Conservation (phyloP, 2,797 vertebrate species). For the Enteromius paludinosus region DNA sequence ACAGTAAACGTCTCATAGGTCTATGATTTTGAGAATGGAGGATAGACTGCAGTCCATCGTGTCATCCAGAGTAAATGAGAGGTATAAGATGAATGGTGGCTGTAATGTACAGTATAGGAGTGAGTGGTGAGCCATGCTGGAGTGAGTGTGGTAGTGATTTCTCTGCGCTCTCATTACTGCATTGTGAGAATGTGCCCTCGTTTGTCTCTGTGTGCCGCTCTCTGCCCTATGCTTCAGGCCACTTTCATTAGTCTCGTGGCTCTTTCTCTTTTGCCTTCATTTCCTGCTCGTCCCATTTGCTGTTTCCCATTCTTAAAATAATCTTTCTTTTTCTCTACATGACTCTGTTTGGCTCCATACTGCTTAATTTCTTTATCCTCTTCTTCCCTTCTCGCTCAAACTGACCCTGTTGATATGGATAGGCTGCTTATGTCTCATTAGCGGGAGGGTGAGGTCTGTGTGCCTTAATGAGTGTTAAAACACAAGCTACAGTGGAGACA, state of each 20-base stretch:
- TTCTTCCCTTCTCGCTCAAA: background rate
- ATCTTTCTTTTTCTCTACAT: background rate
- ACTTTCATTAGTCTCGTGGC: slow-evolving; percentile 50
- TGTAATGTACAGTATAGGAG: slow-evolving; percentile 21
- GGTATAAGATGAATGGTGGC: slow-evolving; percentile 25
- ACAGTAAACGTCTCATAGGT: background rate
- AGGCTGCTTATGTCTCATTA: slow-evolving; percentile 18
- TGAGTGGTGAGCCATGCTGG: slow-evolving; percentile 8
- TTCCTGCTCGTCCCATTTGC: slow-evolving; percentile 40
- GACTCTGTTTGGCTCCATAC: slow-evolving; percentile 28
- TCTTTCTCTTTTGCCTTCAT: slow-evolving; percentile 26
- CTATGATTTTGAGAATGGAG: background rate
- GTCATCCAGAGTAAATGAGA: slow-evolving; percentile 21
- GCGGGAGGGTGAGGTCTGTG: slow-evolving; percentile 8
- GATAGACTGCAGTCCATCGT: background rate
- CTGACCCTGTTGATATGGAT: slow-evolving; percentile 28
- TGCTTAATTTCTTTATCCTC: slow-evolving; percentile 34
- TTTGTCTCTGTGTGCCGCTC: slow-evolving; percentile 59
- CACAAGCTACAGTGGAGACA: background rate
- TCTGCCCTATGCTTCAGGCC: slow-evolving; percentile 53
- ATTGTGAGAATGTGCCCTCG: slow-evolving; percentile 57
- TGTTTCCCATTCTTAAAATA: slow-evolving; percentile 34
- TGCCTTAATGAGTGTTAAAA: slow-evolving; percentile 22
- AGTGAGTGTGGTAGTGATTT: slow-evolving; percentile 37
- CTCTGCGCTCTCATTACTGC: slow-evolving; percentile 67